Base-by-base conservation (phyloP, 2,113 vertebrate genomes). In the Trinectes maculatus region DNA sequence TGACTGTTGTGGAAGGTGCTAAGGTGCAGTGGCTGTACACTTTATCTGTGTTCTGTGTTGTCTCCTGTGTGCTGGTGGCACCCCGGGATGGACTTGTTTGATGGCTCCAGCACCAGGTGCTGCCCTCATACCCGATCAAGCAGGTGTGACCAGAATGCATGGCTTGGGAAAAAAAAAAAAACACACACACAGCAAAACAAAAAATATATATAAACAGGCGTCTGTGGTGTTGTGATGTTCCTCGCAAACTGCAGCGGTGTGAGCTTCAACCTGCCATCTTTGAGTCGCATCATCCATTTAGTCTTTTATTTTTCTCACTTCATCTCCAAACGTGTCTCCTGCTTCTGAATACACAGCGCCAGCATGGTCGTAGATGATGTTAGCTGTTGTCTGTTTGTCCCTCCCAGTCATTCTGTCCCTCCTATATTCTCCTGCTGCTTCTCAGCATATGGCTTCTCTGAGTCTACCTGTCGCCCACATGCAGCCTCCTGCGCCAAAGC, bases 81-180 rank as follows among this genome's bases (percentile, higher is more conserved):
- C 65, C 58, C 58, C 48, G 59, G 80, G 77, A 52, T 84, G 87
- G 90, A 87, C 53, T 69, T 82, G 44, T 87, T 71, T 42, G 63
- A 83, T 76, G 57, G 57, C 76, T 82, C 33, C 89, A 79, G 84
- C 74, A 77, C 40, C 79, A 59, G 72, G 54, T 76, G 75, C 56
- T 75, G 71, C 79, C 66, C 28, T 85, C 71, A 5, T 70, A 62
- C 84, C 86, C 34, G 47, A 85, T 58, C 55, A 8, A 69, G 57
- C 85, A 91, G 91, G 91, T 92, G 85, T 91, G 90, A 59, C 59
- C 78, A 69, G 59, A 85, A 60, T 69, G 85, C 86, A 83, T 87
- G 88, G 59, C 75, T 78, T 83, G 62, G 47, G 21, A 33, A 13
- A 15, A 21, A 36, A 47, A 10, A 31, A 8, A 57, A 24, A 2